phyloP scores from a whole-genome alignment of 2,113 vertebrate genomes.

The Lanius ludovicianus region DNA sequence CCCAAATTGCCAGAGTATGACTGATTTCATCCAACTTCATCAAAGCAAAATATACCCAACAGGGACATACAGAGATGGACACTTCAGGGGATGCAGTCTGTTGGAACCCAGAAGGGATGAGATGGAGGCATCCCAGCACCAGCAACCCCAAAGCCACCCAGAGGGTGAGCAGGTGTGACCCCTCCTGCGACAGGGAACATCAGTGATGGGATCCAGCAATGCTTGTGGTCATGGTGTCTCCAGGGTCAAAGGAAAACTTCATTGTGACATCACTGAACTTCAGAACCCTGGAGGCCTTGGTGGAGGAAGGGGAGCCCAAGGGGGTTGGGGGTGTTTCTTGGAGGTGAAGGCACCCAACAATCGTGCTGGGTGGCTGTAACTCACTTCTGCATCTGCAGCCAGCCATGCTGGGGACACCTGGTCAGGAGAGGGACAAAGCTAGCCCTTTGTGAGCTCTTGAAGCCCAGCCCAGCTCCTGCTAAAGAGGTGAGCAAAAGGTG shows the following conservation, averaged over 20 bases:
- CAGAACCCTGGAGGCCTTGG: background rate
- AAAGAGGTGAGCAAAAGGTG: background rate
- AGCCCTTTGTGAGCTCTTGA: background rate
- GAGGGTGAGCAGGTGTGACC: background rate
- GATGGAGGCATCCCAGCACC: background rate
- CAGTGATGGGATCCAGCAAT: background rate
- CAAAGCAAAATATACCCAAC: background rate
- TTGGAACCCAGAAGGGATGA: background rate
- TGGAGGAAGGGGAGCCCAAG: background rate
- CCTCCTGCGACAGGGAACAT: background rate
- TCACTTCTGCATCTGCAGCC: background rate
- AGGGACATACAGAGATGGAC: rapidly evolving
- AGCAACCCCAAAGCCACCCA: background rate
- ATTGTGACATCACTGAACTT: background rate
- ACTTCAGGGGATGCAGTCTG: background rate
- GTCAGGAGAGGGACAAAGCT: background rate
- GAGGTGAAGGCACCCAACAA: background rate
- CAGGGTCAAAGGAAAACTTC: background rate
- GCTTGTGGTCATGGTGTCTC: background rate
- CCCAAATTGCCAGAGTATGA: background rate
- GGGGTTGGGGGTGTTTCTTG: background rate
- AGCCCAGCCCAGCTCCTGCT: background rate
- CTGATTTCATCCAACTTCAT: background rate
- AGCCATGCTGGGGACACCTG: background rate
- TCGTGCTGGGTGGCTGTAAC: background rate